Evolutionary conservation across 35 echinoderm and acorn worm species (phyloP).

Genomic region (Strongylocentrotus purpuratus): DNA sequence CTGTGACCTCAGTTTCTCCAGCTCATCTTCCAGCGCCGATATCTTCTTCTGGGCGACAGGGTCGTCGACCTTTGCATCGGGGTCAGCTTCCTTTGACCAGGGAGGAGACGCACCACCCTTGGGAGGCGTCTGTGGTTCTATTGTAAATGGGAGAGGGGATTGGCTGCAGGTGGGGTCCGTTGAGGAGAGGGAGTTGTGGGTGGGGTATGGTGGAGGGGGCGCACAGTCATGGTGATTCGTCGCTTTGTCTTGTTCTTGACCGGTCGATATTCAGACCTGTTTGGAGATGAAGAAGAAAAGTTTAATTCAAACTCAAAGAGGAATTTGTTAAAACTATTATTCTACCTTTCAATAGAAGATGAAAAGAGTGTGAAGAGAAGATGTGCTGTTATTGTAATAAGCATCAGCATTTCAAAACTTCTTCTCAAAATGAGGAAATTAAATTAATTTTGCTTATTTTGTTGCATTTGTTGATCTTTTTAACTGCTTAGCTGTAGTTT

Average conservation of each 20-base stretch:
- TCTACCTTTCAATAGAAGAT: too few species aligned
- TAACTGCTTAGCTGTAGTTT: too few species aligned
- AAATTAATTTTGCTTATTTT: too few species aligned
- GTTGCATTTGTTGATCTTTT: too few species aligned
- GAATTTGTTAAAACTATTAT: too few species aligned
- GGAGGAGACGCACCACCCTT: background rate
- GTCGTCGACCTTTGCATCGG: conserved; percentile 40
- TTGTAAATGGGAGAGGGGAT: background rate
- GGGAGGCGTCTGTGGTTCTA: background rate
- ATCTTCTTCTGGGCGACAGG: conserved; percentile 79
- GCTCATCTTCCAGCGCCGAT: conserved; percentile 75
- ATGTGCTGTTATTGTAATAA: too few species aligned
- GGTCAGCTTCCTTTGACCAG: conserved; percentile 14
- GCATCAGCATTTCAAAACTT: too few species aligned
- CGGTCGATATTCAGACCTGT: conserved; percentile 59
- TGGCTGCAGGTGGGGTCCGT: background rate
- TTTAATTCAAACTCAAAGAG: background rate
- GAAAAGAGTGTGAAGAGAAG: too few species aligned
- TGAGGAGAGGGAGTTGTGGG: background rate
- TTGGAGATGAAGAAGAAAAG: background rate
- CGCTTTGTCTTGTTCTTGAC: conserved; percentile 43
- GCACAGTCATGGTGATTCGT: conserved; percentile 38
- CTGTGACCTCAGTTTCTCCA: conserved; percentile 83
- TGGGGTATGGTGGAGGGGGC: conserved; percentile 23
- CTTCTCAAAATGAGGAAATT: too few species aligned